These are phyloP conservation scores for Caenorhabditis imperialis DNA, from an alignment of 2,888 invertebrate genomes.

Conservation along the genomic window DNA sequence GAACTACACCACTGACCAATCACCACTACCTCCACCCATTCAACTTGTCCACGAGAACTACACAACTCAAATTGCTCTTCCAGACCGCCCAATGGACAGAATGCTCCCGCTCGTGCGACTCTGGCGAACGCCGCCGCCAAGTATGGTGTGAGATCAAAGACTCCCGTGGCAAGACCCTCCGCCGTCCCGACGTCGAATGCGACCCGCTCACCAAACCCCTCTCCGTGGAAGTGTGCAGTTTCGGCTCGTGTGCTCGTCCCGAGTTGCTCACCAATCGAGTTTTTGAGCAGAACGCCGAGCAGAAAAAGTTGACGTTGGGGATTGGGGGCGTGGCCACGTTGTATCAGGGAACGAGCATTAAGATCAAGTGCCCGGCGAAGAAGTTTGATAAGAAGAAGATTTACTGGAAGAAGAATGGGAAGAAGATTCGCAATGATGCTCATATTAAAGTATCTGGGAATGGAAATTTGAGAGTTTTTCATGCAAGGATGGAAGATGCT, in stretches of 20 bases:
- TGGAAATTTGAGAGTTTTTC: constrained; percentile 89
- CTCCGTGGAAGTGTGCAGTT: constrained; percentile 87
- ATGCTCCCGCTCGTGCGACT: constrained; percentile 93
- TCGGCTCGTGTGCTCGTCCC: constrained; percentile 64
- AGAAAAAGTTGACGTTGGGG: constrained; percentile 83
- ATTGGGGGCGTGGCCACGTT: constrained; percentile 92
- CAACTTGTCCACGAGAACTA: too few relatives aligned
- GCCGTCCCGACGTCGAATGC: constrained; percentile 84
- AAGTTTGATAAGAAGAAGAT: constrained; percentile 84
- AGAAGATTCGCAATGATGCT: constrained; percentile 83
- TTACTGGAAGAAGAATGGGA: constrained; percentile 89
- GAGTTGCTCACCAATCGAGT: constrained; percentile 77
- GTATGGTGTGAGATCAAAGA: constrained; percentile 91
- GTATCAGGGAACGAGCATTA: constrained; percentile 89
- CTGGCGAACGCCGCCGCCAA: constrained; percentile 88
- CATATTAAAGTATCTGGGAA: constrained; percentile 87
- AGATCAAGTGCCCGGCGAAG: constrained; percentile 93
- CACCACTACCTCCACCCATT: too few relatives aligned
- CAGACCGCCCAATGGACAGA: constrained; percentile 79
- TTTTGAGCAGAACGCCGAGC: constrained; percentile 86
- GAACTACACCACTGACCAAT: too few relatives aligned
- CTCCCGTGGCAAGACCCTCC: constrained; percentile 85
- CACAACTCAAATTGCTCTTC: too few relatives aligned
- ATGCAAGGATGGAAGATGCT: constrained; percentile 82
- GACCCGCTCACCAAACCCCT: constrained; percentile 84